A percentile compares a stretch with the other conserved stretches of the same genome.
Evolutionary conservation across 2,888 invertebrate species (phyloP).

Genomic region (Lissonota sp.): DNA sequence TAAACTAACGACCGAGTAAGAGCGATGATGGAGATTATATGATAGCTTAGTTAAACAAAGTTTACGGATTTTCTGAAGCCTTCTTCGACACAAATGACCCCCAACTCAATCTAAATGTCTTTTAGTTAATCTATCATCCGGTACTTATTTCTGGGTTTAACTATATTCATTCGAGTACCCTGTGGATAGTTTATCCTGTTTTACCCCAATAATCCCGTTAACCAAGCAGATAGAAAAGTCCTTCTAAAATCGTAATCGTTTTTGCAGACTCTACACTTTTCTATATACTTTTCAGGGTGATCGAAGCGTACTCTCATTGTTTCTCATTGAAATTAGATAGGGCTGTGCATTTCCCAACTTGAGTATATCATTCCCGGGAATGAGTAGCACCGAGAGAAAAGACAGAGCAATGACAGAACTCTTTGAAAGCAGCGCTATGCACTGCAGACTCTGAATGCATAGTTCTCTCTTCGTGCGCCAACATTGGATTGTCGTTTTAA

Average conservation of each 20-base stretch:
- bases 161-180: too few species aligned
- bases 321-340: constrained; percentile 12
- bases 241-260: not conserved
- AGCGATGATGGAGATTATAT: constrained; percentile 4
- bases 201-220: too few species aligned
- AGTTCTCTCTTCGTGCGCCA: constrained; percentile 10
- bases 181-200: too few species aligned
- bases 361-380: not conserved
- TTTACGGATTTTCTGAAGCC: too few species aligned
- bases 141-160: not conserved
- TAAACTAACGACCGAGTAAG: constrained; percentile 48
- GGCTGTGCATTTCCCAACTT: constrained; percentile 8
- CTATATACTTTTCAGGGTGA: not conserved
- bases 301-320: not conserved
- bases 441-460: not conserved
- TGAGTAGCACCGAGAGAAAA: not conserved
- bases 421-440: not conserved
- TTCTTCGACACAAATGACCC: too few species aligned
- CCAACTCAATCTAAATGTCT: too few species aligned
- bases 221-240: too few species aligned
- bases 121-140: not conserved
- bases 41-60: too few species aligned
- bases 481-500: constrained; percentile 32
- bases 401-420: constrained; percentile 1
- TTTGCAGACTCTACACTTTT: not conserved